Conservation (phyloP, 2,888 invertebrate genomes). For the Cabera pusaria region DNA sequence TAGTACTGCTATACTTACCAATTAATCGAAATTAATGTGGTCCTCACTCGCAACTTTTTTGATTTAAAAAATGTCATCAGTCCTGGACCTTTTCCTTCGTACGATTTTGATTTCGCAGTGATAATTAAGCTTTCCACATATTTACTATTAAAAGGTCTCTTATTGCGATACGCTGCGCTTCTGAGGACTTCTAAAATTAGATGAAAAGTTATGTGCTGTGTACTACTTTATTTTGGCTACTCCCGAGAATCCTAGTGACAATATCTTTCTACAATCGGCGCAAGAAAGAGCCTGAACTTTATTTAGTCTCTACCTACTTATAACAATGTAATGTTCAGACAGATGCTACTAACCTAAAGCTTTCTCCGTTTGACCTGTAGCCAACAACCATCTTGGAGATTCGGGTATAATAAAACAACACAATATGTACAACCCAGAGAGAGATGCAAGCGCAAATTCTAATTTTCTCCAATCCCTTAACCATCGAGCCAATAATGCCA, state of each 20-base stretch:
- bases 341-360: slow-evolving; percentile 63
- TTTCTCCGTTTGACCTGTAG: slow-evolving; percentile 74
- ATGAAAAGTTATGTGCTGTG: no score
- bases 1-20: no score
- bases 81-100: slow-evolving; percentile 42
- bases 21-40: slow-evolving; percentile 73
- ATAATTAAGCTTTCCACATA: no score
- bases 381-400: slow-evolving; percentile 85
- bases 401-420: slow-evolving; percentile 82
- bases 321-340: no score
- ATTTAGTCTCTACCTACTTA: slow-evolving; percentile 10
- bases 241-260: no score
- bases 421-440: slow-evolving; percentile 75
- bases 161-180: slow-evolving; percentile 54
- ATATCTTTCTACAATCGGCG: no score
- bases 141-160: slow-evolving; percentile 41
- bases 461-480: slow-evolving; percentile 85
- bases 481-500: slow-evolving; percentile 83
- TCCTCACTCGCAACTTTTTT: slow-evolving; percentile 75
- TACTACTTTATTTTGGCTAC: no score
- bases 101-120: slow-evolving; percentile 23
- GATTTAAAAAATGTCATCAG: slow-evolving; percentile 74
- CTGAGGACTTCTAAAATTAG: slow-evolving; percentile 50
- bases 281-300: no score
- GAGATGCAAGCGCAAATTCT: slow-evolving; percentile 77